Conservation (phyloP, 2,113 vertebrate genomes). For the Gavialis gangeticus region DNA sequence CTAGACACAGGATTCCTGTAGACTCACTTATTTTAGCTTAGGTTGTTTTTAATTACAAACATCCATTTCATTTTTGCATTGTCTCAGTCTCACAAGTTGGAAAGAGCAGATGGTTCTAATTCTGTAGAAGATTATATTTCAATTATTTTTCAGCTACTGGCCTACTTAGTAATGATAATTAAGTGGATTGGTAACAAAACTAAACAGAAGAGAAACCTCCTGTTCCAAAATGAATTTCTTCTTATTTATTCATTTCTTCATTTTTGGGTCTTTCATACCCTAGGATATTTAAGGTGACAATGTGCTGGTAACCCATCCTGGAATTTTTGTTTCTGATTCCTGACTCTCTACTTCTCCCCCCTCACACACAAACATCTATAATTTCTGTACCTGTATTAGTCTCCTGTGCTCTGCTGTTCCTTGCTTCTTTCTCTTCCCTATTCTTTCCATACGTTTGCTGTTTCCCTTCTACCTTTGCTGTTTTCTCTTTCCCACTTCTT, state of each 20-base stretch:
- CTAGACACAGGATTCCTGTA: not conserved
- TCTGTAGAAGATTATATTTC: not conserved
- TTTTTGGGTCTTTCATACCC: not conserved
- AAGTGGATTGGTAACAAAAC: not conserved
- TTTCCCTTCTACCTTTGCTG: too few relatives aligned
- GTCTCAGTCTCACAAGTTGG: not conserved
- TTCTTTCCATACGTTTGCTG: too few relatives aligned
- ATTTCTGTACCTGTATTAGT: not conserved
- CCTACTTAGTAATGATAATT: not conserved
- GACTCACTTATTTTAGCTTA: not conserved
- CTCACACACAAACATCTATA: not conserved
- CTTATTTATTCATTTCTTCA: not conserved
- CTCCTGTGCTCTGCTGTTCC: not conserved
- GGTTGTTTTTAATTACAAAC: not conserved
- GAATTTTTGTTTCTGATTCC: not conserved
- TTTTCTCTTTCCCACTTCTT: not conserved
- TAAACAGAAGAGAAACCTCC: not conserved
- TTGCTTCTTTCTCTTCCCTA: not conserved
- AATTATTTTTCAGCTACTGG: not conserved
- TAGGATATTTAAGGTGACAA: too few relatives aligned
- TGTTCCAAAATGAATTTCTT: not conserved
- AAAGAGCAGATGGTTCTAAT: not conserved
- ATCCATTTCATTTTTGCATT: not conserved
- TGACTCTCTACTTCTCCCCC: not conserved
- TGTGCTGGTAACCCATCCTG: not conserved